phyloP scores from a whole-genome alignment of 64 coral and sea anemone genomes.

The Actinia tenebrosa region DNA sequence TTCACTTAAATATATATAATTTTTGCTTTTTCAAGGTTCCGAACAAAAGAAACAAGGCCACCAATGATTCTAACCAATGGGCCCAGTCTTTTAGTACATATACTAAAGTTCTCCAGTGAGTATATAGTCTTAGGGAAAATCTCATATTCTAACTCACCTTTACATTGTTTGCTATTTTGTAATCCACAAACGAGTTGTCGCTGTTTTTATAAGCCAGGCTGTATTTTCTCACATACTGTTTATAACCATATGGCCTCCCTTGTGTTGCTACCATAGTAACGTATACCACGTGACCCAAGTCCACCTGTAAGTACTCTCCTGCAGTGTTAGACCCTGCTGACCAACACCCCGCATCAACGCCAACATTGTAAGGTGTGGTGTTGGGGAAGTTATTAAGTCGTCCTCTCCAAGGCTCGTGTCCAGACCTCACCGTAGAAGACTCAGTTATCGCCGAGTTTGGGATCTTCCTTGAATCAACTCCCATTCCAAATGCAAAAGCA shows the following conservation, averaged over 20 bases:
- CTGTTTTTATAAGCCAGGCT: not conserved
- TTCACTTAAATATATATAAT: no score
- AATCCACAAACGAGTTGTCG: not conserved
- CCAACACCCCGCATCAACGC: not conserved
- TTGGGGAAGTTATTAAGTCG: not conserved
- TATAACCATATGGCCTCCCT: not conserved
- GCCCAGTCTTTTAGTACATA: no score
- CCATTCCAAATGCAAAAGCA: not conserved
- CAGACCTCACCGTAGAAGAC: not conserved
- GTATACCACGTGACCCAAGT: slow-evolving; percentile 1
- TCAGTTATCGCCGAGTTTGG: not conserved
- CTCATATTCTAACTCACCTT: not conserved
- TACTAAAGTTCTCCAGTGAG: no score
- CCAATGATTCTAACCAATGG: no score
- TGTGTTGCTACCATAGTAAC: not conserved
- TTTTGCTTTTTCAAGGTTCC: no score
- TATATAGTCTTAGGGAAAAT: no score
- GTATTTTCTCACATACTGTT: not conserved
- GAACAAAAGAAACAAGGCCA: no score
- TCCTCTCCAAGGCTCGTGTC: not conserved
- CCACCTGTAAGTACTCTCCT: not conserved
- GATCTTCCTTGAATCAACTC: not conserved
- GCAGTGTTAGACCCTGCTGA: not conserved
- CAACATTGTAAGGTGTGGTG: not conserved
- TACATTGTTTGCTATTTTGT: not conserved